Percentiles rank a stretch among this genome's conserved stretches.
Evolutionary conservation across 1,140 invertebrate species (phyloP).

Genomic region (Cephus cinctus): DNA sequence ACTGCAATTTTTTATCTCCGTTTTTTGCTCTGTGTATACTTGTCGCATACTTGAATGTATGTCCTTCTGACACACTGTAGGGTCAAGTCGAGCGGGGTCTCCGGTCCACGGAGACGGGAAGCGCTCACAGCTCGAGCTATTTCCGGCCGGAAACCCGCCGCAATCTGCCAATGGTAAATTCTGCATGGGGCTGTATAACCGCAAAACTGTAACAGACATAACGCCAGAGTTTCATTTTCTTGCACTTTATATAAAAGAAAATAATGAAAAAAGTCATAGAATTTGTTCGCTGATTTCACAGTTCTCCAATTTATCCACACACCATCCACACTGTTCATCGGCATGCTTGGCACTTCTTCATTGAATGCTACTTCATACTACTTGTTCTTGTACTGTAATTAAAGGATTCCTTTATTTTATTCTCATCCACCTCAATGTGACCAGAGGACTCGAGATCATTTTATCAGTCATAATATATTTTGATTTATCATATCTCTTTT

Average conservation of each 20-base stretch:
- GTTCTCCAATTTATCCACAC: too few relatives aligned
- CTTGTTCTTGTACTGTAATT: too few relatives aligned
- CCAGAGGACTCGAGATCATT: too few relatives aligned
- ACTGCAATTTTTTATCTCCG: too few relatives aligned
- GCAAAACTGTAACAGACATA: background rate
- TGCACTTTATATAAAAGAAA: background rate
- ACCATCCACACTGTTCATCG: too few relatives aligned
- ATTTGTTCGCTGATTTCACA: too few relatives aligned
- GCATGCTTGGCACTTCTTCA: too few relatives aligned
- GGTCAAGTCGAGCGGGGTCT: constrained; percentile 69
- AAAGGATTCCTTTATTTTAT: too few relatives aligned
- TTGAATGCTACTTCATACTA: too few relatives aligned
- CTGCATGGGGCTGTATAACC: constrained; percentile 48
- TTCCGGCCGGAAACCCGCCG: constrained; percentile 64
- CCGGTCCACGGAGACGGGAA: constrained; percentile 56
- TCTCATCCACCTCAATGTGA: too few relatives aligned
- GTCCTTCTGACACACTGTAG: constrained; percentile 57
- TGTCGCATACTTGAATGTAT: constrained; percentile 52
- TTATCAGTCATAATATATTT: too few relatives aligned
- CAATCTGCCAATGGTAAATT: constrained; percentile 75
- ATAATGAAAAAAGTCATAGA: constrained; percentile 5
- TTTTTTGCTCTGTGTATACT: constrained; percentile 43
- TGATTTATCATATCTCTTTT: too few relatives aligned
- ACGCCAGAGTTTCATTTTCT: constrained; percentile 14
- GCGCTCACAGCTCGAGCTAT: constrained; percentile 70